Base-by-base conservation (phyloP, 2,797 vertebrate species). In the Sebastes miniatus region DNA sequence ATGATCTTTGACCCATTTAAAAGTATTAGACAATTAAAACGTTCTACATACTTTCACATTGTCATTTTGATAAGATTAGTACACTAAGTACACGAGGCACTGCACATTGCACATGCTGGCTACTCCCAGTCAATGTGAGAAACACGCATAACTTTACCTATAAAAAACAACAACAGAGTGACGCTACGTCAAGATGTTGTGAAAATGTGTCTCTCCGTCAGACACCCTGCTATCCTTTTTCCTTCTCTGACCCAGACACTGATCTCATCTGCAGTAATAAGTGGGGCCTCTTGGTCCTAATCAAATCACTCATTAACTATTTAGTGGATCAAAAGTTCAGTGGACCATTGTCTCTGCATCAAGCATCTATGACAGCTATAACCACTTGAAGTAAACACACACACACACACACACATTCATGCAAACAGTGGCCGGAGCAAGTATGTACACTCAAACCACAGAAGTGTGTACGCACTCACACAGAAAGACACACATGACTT, bases 271-370 rank as follows among this genome's bases (percentile, higher is more conserved):
- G 73, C 81, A 77, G 76, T 88, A 95, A 96, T 93, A 96, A 95
- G 92, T 89, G 20, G 78, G 70, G 68, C 74, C 81, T 90, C 89
- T 89, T 96, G 95, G 96, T 96, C 95, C 96, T 97, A 96, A 97
- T 97, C 96, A 97, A 96, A 96, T 95, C 95, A 92, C 95, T 97
- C 97, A 98, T 99, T 96, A 98, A 98, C 95, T 97, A 98, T 98
- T 98, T 95, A 99, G 94, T 92, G 94, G 96, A 97, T 97, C 96
- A 97, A 96, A 97, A 97, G 97, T 97, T 97, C 96, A 95, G 75
- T 83, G 91, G 69, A 95, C 96, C 96, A 95, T 97, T 96, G 96
- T 96, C 94, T 94, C 95, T 92, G 92, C 94, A 94, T 96, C 94
- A 96, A 91, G 95, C 93, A 92, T 94, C 56, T 68, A 67, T 43